Percentiles rank a stretch among this genome's conserved stretches.
Evolutionary conservation across 2,797 vertebrate species (phyloP).

Genomic region (Phrynocephalus guinanensis): DNA sequence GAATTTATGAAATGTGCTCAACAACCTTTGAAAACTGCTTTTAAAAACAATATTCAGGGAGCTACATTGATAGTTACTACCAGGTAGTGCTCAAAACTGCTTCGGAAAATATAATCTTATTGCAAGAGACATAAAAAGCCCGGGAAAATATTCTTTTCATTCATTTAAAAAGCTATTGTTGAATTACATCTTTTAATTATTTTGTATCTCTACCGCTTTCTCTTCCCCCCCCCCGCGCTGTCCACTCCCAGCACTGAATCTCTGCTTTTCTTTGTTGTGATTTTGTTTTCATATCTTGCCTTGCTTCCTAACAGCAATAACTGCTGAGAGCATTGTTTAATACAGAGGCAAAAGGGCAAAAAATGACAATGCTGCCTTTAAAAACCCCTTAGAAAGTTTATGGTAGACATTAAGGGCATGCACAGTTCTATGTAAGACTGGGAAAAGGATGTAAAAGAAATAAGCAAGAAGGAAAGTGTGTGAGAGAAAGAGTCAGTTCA

Average conservation of each 20-base stretch:
- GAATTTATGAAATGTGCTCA: conserved; percentile 59
- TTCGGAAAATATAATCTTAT: conserved; percentile 44
- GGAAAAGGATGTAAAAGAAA: not conserved
- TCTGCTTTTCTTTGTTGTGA: conserved; percentile 36
- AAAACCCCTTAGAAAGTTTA: not conserved
- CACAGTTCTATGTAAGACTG: not conserved
- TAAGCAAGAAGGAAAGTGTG: not conserved
- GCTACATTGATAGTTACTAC: conserved; percentile 49
- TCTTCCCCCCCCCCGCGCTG: not conserved
- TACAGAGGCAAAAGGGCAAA: conserved; percentile 44
- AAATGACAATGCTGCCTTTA: conserved; percentile 44
- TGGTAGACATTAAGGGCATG: not conserved
- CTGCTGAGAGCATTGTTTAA: conserved; percentile 37
- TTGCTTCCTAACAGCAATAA: conserved; percentile 37
- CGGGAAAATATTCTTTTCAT: conserved; percentile 24
- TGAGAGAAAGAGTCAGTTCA: not conserved
- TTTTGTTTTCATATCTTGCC: conserved; percentile 37
- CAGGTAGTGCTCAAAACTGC: conserved; percentile 19
- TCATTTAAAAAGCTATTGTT: not conserved
- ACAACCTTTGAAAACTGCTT: conserved; percentile 54
- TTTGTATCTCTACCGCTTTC: not conserved
- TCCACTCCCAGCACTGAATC: not conserved
- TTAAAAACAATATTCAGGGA: conserved; percentile 53
- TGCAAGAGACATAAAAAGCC: conserved; percentile 40
- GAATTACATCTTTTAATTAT: conserved; percentile 16